Percentiles rank a stretch among this genome's conserved stretches.
Conservation (phyloP, 2,113 vertebrate genomes). For the Taurulus bubalis region DNA sequence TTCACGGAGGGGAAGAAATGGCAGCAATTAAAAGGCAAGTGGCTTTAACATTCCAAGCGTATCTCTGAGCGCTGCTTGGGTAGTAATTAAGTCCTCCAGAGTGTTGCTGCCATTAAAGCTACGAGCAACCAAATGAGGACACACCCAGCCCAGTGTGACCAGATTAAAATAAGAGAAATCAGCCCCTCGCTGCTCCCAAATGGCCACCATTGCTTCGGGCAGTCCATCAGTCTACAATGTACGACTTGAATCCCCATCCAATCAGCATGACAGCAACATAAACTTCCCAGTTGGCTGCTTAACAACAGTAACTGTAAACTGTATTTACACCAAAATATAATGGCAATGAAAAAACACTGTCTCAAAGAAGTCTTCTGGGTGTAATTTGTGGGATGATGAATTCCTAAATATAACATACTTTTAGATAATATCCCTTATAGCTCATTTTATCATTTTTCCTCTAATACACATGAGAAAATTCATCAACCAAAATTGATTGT, state of each 20-base stretch:
- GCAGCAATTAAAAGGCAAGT: slow-evolving; percentile 67
- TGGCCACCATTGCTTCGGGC: slow-evolving; percentile 42
- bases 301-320: slow-evolving; percentile 50
- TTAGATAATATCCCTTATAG: background rate
- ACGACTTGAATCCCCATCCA: slow-evolving; percentile 42
- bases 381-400: slow-evolving; percentile 28
- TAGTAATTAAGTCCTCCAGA: slow-evolving; percentile 73
- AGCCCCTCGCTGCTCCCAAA: slow-evolving; percentile 59
- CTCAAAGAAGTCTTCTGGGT: slow-evolving; percentile 12
- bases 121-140: slow-evolving; percentile 53
- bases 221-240: slow-evolving; percentile 45
- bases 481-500: background rate
- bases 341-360: slow-evolving; percentile 24
- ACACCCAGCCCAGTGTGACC: slow-evolving; percentile 65
- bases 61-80: slow-evolving; percentile 49
- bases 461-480: background rate
- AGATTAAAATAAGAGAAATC: slow-evolving; percentile 73
- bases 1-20: slow-evolving; percentile 44
- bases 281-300: slow-evolving; percentile 51
- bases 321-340: slow-evolving; percentile 49
- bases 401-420: slow-evolving; percentile 25
- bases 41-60: slow-evolving; percentile 60
- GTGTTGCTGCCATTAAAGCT: slow-evolving; percentile 60
- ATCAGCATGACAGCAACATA: slow-evolving; percentile 54
- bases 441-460: background rate